Conservation (phyloP, 2,888 invertebrate species). For the Bedellia somnulentella region DNA sequence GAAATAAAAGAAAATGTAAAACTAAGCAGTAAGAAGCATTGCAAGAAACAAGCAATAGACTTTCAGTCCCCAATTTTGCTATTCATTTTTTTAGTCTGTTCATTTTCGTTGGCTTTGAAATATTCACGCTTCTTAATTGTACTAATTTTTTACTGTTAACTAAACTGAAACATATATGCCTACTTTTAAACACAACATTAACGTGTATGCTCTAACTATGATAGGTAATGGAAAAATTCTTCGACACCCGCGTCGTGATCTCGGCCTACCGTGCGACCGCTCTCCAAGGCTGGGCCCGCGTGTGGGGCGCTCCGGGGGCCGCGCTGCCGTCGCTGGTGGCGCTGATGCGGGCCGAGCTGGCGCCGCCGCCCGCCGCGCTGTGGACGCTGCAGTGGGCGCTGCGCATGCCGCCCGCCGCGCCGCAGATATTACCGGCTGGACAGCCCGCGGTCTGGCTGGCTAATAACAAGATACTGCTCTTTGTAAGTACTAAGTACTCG, state of each 20-base stretch:
- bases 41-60: too few relatives aligned
- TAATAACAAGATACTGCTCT: conserved; percentile 87
- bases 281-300: conserved; percentile 81
- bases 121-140: too few relatives aligned
- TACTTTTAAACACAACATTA: too few relatives aligned
- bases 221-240: conserved; percentile 89
- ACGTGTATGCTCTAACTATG: background rate
- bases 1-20: too few relatives aligned
- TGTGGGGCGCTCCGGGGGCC: conserved; percentile 81
- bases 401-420: conserved; percentile 86
- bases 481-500: conserved; percentile 70
- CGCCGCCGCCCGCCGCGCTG: conserved; percentile 59
- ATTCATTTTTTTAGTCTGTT: too few relatives aligned
- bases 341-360: conserved; percentile 71
- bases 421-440: conserved; percentile 87
- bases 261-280: conserved; percentile 91
- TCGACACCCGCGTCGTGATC: conserved; percentile 84
- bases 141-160: too few relatives aligned
- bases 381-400: conserved; percentile 94
- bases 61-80: too few relatives aligned
- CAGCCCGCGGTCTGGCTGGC: conserved; percentile 85
- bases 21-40: too few relatives aligned
- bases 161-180: too few relatives aligned
- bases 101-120: too few relatives aligned
- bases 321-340: conserved; percentile 92